Base-by-base conservation (phyloP, 2,797 vertebrate genomes). In the Neosilurus mollespiculum region DNA sequence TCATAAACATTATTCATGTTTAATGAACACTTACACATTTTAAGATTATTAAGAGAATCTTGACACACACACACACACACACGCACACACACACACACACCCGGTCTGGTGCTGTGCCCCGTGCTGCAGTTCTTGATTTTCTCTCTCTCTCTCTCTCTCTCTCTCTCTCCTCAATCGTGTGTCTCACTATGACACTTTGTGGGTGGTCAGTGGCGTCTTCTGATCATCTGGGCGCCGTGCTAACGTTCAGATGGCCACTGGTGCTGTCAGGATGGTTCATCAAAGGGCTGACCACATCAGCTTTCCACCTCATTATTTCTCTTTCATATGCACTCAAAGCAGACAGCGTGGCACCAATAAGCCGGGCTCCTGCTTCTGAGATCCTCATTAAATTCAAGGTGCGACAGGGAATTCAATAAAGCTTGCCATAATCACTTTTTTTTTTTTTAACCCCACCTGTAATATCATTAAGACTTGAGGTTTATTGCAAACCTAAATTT, bases 301-400 rank as follows among this genome's bases (percentile, higher is more conserved):
- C 67, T 70, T 82, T 85, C 56, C 56, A 2, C 73, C 73, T 9
- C 26, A 10, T 76, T 34, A 14, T 76, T 58, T 76, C 26, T 59
- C 9, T 76, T 76, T 9, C 37, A 37, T 76, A 9, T 26, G 8
- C 24, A 2, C 30, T 59, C 18, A 8, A 22, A 22, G 26, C 30
- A 76, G 20, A 59, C 73, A 37, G 54, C 73, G 9, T 59, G 56
- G 30, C 20, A 58, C 56, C 73, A 58, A 2, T 22, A 59, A 59
- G 73, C 73, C 54, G 16, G 75, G 0, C 30, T 77, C 6, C 1
- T 37, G 18, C 6, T n/a, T 56, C 26, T 37, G 54, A 75, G 54
- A 78, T 75, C 58, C 56, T 61, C 75, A 56, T 80, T 49, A 83
- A 65, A 86, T 86, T 87, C 30, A 51, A 78, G n/a, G 9, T 78